Base-by-base conservation (phyloP, 2,113 vertebrate species). In the Bagarius yarrelli region DNA sequence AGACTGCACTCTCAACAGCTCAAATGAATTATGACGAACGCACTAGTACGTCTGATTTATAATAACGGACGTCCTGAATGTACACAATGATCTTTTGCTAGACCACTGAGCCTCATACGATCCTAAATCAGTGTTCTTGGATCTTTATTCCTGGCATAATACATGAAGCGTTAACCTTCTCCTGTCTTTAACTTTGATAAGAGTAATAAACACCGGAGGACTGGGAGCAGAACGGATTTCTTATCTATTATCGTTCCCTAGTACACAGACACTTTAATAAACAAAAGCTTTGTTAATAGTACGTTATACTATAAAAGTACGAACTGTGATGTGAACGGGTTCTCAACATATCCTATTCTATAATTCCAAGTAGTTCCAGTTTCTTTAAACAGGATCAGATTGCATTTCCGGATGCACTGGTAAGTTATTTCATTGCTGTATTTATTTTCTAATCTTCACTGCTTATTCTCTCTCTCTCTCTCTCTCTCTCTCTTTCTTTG, bases 401-500 rank as follows among this genome's bases (percentile, higher is more conserved):
- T 60, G 69, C 55, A 75, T 85, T 86, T 85, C 86, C 88, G 61
- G 85, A 86, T 71, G 56, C 76, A 40, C 57, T 81, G 83, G 86
- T 92, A 88, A 91, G 90, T 92, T 90, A 92, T 92, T 91, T 84
- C 82, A 83, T 78, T 53, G 79, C 81, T 59, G 80, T 91, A 91
- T 92, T 92, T 92, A 91, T 92, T 93, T 88, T 91, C 86, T 90
- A 86, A 91, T 91, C 88, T 87, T 85, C n/a, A 82, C 72, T 76
- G 72, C 76, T 78, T 88, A 80, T 88, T 80, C 75, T 83, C 83
- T 84, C 79, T 83, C 83, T 40, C 57, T 59, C 89, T 82, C 11
- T 27, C n/a, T 86, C 55, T 86, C 81, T 81, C 18, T 30, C 84
- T 83, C 27, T 30, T n/a, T 80, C 66, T 44, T 80, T 25, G 56